These are phyloP conservation scores for Catharus minimus DNA, from an alignment of 2,113 vertebrate species.

Conservation along the genomic window DNA sequence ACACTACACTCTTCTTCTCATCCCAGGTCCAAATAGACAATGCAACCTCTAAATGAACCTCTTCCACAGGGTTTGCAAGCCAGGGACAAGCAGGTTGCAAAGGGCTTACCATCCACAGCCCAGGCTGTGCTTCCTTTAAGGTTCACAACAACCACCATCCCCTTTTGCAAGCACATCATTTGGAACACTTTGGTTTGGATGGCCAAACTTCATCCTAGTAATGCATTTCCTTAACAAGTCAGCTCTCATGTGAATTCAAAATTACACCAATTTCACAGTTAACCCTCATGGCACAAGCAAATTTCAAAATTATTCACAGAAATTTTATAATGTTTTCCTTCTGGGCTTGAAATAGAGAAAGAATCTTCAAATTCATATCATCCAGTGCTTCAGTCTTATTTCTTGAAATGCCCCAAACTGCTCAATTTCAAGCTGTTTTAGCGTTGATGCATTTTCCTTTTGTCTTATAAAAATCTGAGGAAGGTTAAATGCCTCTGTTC, in stretches of 20 bases:
- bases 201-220: not conserved
- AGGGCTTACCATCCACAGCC: not conserved
- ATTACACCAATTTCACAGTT: not conserved
- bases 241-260: not conserved
- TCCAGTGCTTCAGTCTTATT: not conserved
- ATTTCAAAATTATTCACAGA: slow-evolving; percentile 30
- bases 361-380: not conserved
- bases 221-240: not conserved
- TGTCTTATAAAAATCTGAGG: slow-evolving; percentile 3
- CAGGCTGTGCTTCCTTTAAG: not conserved
- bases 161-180: not conserved
- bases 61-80: not conserved
- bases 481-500: not conserved
- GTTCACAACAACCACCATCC: not conserved
- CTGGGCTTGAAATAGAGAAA: not conserved
- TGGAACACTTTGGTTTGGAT: not conserved
- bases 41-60: not conserved
- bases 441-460: not conserved
- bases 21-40: not conserved
- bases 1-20: not conserved
- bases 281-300: not conserved
- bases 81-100: not conserved
- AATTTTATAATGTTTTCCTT: not conserved
- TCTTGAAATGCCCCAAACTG: not conserved
- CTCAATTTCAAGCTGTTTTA: slow-evolving; percentile 35